phyloP scores from a whole-genome alignment of 2,888 invertebrate genomes.

The Noctua pronuba region DNA sequence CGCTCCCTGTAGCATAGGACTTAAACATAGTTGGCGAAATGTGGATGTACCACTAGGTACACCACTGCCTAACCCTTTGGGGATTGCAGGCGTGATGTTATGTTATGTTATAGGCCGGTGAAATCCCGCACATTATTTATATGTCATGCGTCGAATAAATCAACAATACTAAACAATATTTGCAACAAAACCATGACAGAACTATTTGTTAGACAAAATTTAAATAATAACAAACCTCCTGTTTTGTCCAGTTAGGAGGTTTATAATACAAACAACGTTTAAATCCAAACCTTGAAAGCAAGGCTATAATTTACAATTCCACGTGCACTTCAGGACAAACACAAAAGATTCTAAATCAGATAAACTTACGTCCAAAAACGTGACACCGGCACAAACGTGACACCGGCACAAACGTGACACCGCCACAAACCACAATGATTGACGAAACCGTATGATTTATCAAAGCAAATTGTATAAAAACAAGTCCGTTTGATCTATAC shows the following conservation, averaged over 20 bases:
- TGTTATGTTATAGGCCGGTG: too few relatives aligned
- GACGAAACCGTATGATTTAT: slow-evolving; percentile 65
- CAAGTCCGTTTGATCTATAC: slow-evolving; percentile 73
- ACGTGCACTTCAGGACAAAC: not conserved
- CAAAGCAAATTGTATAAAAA: slow-evolving; percentile 73
- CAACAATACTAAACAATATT: not conserved
- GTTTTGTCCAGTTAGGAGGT: not conserved
- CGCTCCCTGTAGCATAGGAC: too few relatives aligned
- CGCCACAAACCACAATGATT: slow-evolving; percentile 24
- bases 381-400: slow-evolving; percentile 8
- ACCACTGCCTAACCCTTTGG: too few relatives aligned
- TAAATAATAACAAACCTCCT: not conserved
- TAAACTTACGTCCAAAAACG: slow-evolving; percentile 5
- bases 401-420: slow-evolving; percentile 15
- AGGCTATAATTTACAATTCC: not conserved
- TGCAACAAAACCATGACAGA: not conserved
- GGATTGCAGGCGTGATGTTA: too few relatives aligned
- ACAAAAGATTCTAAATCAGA: not conserved
- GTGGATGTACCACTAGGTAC: too few relatives aligned
- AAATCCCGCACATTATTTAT: not conserved
- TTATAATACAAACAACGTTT: not conserved
- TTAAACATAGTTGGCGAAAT: too few relatives aligned
- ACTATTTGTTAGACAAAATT: not conserved
- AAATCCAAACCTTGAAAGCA: not conserved
- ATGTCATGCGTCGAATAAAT: not conserved